phyloP scores from a whole-genome alignment of 1,140 invertebrate genomes.

The Paraescarpia echinospica region DNA sequence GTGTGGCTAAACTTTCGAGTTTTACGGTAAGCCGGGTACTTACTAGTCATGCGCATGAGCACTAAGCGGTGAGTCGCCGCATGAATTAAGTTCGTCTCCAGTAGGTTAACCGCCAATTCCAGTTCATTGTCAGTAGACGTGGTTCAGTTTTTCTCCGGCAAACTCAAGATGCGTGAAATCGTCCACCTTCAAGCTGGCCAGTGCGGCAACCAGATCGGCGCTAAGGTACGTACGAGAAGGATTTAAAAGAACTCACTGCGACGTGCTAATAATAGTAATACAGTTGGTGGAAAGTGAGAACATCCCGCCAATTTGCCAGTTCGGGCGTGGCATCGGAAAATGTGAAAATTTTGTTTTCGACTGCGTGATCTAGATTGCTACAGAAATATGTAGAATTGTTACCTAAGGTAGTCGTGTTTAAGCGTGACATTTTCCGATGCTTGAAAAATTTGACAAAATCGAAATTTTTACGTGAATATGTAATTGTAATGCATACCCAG shows the following conservation, averaged over 20 bases:
- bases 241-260: neutral
- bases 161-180: neutral
- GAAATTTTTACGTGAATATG: neutral
- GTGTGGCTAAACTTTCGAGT: neutral
- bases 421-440: neutral
- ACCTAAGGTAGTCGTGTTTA: neutral
- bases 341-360: neutral
- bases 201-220: neutral
- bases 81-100: neutral
- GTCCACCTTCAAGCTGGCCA: neutral
- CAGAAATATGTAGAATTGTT: neutral
- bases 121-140: neutral
- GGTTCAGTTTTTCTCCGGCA: neutral
- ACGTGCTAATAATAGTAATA: neutral
- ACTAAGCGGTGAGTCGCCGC: neutral
- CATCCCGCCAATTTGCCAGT: neutral
- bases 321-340: neutral
- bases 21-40: neutral
- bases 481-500: neutral
- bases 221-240: neutral
- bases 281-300: neutral
- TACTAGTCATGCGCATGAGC: neutral
- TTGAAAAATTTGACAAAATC: neutral
- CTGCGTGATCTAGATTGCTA: neutral
- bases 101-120: neutral